Base-by-base conservation (phyloP, 2,888 invertebrate species). In the Habroteleia sp. region DNA sequence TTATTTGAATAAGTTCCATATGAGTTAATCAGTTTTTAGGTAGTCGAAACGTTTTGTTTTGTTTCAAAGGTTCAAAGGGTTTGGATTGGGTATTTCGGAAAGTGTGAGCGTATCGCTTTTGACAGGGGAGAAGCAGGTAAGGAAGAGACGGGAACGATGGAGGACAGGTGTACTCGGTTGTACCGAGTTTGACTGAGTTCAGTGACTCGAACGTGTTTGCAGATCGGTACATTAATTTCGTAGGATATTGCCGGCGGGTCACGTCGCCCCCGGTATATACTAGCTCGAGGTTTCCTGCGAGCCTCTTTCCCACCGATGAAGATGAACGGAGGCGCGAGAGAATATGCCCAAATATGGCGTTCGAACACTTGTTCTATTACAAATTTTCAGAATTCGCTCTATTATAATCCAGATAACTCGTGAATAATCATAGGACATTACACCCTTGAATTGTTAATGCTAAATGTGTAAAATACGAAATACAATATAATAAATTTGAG, bases 151-250 rank as follows among this genome's bases (percentile, higher is more conserved):
- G 5, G 25, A 25, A 6, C 3, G 25, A 25, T 1, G 10, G 10
- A 29, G 29, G 29, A 10, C 29, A 29, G 29, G 10, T 29, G 27
- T 27, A 27, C n/a, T n/a, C n/a, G n/a, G n/a, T n/a, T 20, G 20
- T 27, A 27, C 27, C 27, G 17, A 17, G 29, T 10, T 52, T 54
- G 54, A 56, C 48, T n/a, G 65, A 65, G 65, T 66, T 66, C 56
- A 66, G 48, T 66, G 66, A 66, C 56, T 56, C 56, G 41, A 23
- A 54, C 37, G 54, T 56, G 54, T 54, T 54, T 54, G 29, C 46
- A 23, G 58, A 68, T 68, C 68, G 58, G 48, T 50, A 41, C 58
- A 58, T 68, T 68, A 58, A 58, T 68, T 58, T 50, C 68, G 50
- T 50, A 52, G 68, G 68, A 69, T 69, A 69, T 69, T 69, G 35